These are phyloP conservation scores for Margaritifera margaritifera DNA, from an alignment of 2,888 invertebrate genomes.

Conservation along the genomic window DNA sequence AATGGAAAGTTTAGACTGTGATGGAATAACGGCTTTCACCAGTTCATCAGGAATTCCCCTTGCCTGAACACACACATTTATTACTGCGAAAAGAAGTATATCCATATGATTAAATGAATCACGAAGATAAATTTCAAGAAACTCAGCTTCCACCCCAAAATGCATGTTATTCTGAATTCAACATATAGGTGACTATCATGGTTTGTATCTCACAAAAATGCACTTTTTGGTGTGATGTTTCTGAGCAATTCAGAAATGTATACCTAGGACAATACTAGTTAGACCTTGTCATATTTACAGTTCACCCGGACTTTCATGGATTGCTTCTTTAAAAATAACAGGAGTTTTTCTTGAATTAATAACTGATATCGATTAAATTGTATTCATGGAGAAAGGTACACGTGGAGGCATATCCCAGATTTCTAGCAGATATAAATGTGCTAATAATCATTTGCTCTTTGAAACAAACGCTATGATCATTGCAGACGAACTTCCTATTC, in stretches of 20 bases:
- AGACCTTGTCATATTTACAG: conserved; percentile 55
- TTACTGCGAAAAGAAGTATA: conserved; percentile 15
- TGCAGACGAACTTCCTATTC: conserved; percentile 3
- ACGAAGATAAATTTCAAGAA: conserved; percentile 2
- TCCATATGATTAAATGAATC: conserved; percentile 17
- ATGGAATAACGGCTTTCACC: no score
- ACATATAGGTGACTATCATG: conserved; percentile 25
- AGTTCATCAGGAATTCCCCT: no score
- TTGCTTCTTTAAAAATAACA: conserved; percentile 25
- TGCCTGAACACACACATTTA: no score
- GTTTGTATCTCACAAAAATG: conserved; percentile 23
- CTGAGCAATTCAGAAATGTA: conserved; percentile 21
- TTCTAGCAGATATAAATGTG: conserved; percentile 16
- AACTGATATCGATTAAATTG: conserved; percentile 22
- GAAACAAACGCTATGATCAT: conserved; percentile 14
- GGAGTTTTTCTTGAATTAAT: conserved; percentile 25
- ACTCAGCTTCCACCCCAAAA: no score
- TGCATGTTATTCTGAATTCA: no score
- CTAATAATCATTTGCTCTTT: conserved; percentile 38
- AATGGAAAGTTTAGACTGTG: no score
- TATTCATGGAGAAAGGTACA: conserved; percentile 34
- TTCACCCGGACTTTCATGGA: conserved; percentile 51
- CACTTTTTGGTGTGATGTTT: conserved; percentile 20
- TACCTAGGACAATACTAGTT: conserved; percentile 18
- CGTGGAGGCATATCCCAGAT: conserved; percentile 27